Evolutionary conservation across 2,888 invertebrate species (phyloP).

Genomic region (Athalia circularis): DNA sequence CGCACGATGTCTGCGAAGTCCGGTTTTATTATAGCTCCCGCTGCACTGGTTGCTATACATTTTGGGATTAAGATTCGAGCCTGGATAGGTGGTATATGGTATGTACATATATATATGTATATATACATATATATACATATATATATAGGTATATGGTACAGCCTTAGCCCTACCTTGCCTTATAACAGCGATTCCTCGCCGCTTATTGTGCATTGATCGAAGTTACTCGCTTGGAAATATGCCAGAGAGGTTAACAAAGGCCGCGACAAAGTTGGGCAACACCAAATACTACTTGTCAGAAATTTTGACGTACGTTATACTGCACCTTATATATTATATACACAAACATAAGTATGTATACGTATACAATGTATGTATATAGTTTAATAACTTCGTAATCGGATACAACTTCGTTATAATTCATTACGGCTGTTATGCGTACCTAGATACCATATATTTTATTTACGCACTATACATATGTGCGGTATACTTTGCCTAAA

Average conservation of each 20-base stretch:
- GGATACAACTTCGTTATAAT: too few relatives aligned
- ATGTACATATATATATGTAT: too few relatives aligned
- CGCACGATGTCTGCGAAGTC: slow-evolving; percentile 35
- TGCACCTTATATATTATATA: background rate
- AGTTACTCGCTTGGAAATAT: slow-evolving; percentile 56
- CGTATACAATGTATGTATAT: too few relatives aligned
- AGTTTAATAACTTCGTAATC: too few relatives aligned
- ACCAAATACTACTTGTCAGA: slow-evolving; percentile 42
- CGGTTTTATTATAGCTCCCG: slow-evolving; percentile 23
- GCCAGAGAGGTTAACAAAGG: slow-evolving; percentile 44
- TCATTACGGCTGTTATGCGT: too few relatives aligned
- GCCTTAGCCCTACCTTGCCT: slow-evolving; percentile 4
- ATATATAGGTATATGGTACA: too few relatives aligned
- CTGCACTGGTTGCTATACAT: slow-evolving; percentile 37
- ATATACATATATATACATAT: too few relatives aligned
- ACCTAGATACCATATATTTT: too few relatives aligned
- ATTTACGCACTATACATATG: too few relatives aligned
- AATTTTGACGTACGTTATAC: slow-evolving; percentile 23
- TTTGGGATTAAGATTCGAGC: slow-evolving; percentile 39
- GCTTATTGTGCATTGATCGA: slow-evolving; percentile 52
- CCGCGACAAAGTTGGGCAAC: slow-evolving; percentile 42
- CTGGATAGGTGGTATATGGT: slow-evolving; percentile 5
- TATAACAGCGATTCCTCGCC: background rate
- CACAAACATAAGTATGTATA: background rate
- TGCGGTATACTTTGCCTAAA: too few relatives aligned